Base-by-base conservation (phyloP, 2,113 vertebrate species). In the Malaclemys terrapin region DNA sequence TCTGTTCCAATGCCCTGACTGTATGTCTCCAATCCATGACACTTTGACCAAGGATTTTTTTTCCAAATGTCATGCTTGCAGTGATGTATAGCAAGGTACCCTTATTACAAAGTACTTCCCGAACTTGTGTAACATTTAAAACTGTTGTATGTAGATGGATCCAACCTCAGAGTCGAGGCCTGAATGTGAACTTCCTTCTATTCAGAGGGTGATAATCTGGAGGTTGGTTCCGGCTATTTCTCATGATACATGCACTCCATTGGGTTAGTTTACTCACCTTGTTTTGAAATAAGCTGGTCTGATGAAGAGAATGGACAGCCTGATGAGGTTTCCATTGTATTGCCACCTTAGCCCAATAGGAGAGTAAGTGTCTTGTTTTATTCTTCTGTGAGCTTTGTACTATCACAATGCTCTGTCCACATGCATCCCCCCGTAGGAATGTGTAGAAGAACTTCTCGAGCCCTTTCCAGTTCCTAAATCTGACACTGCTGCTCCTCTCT, bases 361-460 rank as follows among this genome's bases (percentile, higher is more conserved):
- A n/a, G 25, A 49, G 82, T 50, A 31, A 9, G 14, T 22, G n/a
- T 54, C 27, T 8, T 0, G 9, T 8, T 45, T n/a, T 14, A 69
- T 85, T 95, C 24, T 95, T 95, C 89, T 88, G 1, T 86, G 93
- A 96, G 94, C 93, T 92, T 12, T 86, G 35, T 1, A 0, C 29
- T 95, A 50, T 92, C 91, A 90, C 95, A 95, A 94, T 45, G 75
- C 79, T 96, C 95, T 89, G 56, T 80, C 82, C 83, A 87, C 92
- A 90, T 0, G 84, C 65, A 93, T 56, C 84, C 42, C 54, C 89
- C 76, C 47, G 91, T 89, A 93, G 92, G 91, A 96, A 95, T 95
- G 92, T 69, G 94, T 85, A 97, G 95, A 95, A 97, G 88, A 94
- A 90, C 84, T 84, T 84, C 86, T 98, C 97, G 97, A 98, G 95